A percentile compares a stretch with the other conserved stretches of the same genome.
phyloP scores from a whole-genome alignment of 2,113 vertebrate species.

The Myiozetetes cayanensis region DNA sequence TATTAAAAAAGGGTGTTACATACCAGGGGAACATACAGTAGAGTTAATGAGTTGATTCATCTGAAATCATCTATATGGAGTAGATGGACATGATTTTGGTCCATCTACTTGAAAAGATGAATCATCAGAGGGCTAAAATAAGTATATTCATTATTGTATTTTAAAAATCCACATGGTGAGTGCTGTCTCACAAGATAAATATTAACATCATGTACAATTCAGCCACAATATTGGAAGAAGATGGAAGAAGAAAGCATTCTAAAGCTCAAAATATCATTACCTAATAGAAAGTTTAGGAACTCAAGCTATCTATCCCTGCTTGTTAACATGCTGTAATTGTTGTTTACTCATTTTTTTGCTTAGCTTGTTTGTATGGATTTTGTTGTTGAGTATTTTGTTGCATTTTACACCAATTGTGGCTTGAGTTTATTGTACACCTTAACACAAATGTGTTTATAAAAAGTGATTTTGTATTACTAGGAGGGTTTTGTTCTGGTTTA shows the following conservation, averaged over 20 bases:
- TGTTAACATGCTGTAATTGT: slow-evolving; percentile 49
- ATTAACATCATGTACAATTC: background rate
- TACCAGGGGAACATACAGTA: background rate
- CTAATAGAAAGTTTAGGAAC: slow-evolving; percentile 17
- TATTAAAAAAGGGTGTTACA: fast-evolving
- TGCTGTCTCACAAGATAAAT: background rate
- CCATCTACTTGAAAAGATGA: background rate
- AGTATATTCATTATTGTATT: background rate
- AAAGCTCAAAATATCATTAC: background rate
- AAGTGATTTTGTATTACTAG: background rate
- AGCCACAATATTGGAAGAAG: background rate
- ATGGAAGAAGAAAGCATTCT: background rate
- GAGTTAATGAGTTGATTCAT: background rate
- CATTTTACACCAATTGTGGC: background rate
- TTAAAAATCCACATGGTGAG: background rate
- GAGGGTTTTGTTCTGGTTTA: background rate
- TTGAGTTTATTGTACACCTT: slow-evolving; percentile 32
- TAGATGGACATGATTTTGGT: background rate
- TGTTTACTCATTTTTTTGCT: slow-evolving; percentile 48
- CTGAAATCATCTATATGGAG: background rate
- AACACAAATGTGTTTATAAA: slow-evolving; percentile 23
- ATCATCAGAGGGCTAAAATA: background rate
- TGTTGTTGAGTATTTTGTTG: slow-evolving; percentile 29
- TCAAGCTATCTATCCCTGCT: background rate
- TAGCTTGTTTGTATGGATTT: slow-evolving; percentile 48